phyloP scores from a whole-genome alignment of 1,140 invertebrate species.

The Euwallacea fornicatus region DNA sequence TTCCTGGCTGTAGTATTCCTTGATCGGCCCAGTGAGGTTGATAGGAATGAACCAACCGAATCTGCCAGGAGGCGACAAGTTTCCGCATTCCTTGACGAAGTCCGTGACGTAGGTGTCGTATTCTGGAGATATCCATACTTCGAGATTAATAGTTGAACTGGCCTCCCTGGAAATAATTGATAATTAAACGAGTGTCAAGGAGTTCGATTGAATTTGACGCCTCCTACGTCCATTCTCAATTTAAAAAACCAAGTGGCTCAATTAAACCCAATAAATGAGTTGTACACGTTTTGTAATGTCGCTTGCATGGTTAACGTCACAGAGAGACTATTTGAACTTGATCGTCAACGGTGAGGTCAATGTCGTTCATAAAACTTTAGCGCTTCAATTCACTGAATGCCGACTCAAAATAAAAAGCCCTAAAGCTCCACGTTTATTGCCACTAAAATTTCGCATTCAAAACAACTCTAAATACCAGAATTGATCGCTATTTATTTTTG shows the following conservation, averaged over 20 bases:
- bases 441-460: too few relatives aligned
- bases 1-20: conserved; percentile 37
- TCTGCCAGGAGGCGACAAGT: conserved; percentile 63
- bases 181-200: too few relatives aligned
- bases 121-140: conserved; percentile 67
- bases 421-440: too few relatives aligned
- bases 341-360: too few relatives aligned
- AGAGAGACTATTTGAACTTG: too few relatives aligned
- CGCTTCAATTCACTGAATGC: too few relatives aligned
- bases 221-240: background rate
- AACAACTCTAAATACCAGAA: too few relatives aligned
- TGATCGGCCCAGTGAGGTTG: conserved; percentile 48
- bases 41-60: conserved; percentile 74
- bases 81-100: conserved; percentile 63
- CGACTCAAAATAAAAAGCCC: too few relatives aligned
- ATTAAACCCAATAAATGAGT: background rate
- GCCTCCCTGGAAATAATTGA: conserved; percentile 53
- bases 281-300: too few relatives aligned
- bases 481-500: too few relatives aligned
- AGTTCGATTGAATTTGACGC: background rate
- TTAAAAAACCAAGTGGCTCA: background rate
- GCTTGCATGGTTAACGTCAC: too few relatives aligned
- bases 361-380: too few relatives aligned
- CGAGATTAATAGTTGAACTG: conserved; percentile 70
- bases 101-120: conserved; percentile 56